Evolutionary conservation across 2,888 invertebrate species (phyloP), one percentile per base, ranked within the genome.

Genomic region (Dicyrtoma fusca): DNA sequence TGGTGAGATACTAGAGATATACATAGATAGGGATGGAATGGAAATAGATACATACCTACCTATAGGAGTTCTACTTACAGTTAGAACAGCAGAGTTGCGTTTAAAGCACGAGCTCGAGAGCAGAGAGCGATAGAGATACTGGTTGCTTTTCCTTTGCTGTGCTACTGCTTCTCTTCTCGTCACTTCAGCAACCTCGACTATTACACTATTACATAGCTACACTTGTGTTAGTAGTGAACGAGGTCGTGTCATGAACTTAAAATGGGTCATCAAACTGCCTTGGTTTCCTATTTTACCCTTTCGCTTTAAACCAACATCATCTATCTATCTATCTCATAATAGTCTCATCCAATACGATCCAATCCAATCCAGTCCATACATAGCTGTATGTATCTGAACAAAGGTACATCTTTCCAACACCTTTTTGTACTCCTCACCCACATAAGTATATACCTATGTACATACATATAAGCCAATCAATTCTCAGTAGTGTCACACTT

Each of bases 191-290:
- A 44, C 55, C 65, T 61, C 70, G 44, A 66, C 34, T 34, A 34
- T 34, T 34, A 34, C 34, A 8, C 34, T 34, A 34, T 34, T 34
- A 34, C 34, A 34, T 34, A 34, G 34, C 34, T 34, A 34, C 34
- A 34, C 34, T 34, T 34, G 34, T 34, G 34, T 34, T 34, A 34
- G 34, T 55, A 45, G 23, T 57, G 71, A 63, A 71, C 42, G 55
- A 23, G 63, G 63, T 63, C 63, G 53, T 62, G 71, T 63, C 71
- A 44, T 62, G 71, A 71, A 71, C 71, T 71, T 53, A 34, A 71
- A 71, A 71, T 71, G 55, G 71, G 71, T 44, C 71, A 64, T 55
- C 53, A 71, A 71, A 71, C 62, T 71, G 71, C 64, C 63, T 63
- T 71, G 23, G 62, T 64, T 61, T 57, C 64, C 71, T 64, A 64